phyloP scores from a whole-genome alignment of 2,888 invertebrate genomes.

The Mesorhabditis belari region DNA sequence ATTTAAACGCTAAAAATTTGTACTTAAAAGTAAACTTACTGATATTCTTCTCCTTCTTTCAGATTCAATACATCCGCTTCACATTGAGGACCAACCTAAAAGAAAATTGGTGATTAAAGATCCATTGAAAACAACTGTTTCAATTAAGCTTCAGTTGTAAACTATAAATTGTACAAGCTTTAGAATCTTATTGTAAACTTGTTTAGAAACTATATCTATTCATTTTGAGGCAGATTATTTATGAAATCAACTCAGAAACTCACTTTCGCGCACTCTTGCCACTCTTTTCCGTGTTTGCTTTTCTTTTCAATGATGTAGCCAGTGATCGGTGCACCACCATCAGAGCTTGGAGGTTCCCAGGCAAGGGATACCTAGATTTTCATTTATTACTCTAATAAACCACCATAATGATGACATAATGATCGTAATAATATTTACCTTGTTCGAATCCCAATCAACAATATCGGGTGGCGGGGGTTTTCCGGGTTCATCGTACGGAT shows the following conservation, averaged over 20 bases:
- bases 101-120: neutral
- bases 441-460: constrained; percentile 90
- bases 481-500: constrained; percentile 72
- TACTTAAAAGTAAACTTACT: no score
- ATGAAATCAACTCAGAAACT: constrained; percentile 27
- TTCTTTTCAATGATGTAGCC: constrained; percentile 85
- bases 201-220: neutral
- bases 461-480: constrained; percentile 83
- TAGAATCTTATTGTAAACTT: no score
- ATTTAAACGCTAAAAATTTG: no score
- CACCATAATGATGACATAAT: no score
- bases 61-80: constrained; percentile 72
- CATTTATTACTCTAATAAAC: no score
- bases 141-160: neutral
- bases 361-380: constrained; percentile 86
- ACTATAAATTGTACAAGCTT: neutral
- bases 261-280: constrained; percentile 60
- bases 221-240: neutral
- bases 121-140: constrained; percentile 2
- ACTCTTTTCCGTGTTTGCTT: constrained; percentile 59
- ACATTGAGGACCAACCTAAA: constrained; percentile 30
- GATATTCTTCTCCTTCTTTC: constrained; percentile 84
- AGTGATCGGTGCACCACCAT: constrained; percentile 81
- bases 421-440: no score
- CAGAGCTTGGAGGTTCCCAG: constrained; percentile 81